Evolutionary conservation across 2,797 vertebrate genomes (phyloP), one percentile per base, ranked within the genome.

Genomic region (Hyperoplus lanceolatus): DNA sequence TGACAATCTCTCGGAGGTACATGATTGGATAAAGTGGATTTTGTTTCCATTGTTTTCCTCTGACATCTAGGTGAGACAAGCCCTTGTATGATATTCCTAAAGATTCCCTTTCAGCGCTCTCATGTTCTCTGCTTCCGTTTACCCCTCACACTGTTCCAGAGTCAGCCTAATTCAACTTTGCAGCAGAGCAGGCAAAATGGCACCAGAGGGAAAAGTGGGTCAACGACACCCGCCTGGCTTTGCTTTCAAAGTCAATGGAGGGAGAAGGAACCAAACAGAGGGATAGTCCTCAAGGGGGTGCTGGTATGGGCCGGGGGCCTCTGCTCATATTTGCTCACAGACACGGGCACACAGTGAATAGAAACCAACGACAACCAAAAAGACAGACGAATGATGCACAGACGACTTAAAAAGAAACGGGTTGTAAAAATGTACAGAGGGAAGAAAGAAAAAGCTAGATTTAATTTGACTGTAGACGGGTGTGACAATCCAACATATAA

Each of bases 181-280:
- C 38, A 77, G 75, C 73, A 49, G 78, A 46, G 41, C 59, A 86
- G 75, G 70, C 72, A 88, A 93, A 92, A 91, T 87, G 90, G 88
- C 80, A 90, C 80, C 72, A 6, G 70, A 49, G 78, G 82, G 63
- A 80, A 85, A 93, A 94, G 81, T 93, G 92, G 88, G 92, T 93
- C 92, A 92, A 43, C 36, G 2, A 73, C 62, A 61, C 82, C 83
- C 53, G 80, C 60, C 81, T 81, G 63, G 75, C 73, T 86, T 86
- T 77, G 76, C 90, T 90, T 92, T 92, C 83, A 89, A 87, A 91
- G 77, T 89, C 79, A 75, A 70, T 70, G 49, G 70, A 85, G 85
- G 75, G 83, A 82, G 75, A 84, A 83, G 77, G 77, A 89, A 70
- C 78, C 75, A 80, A 85, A 84, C 61, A 71, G 77, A 88, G 77